Evolutionary conservation across 2,113 vertebrate species (phyloP).

Genomic region (Dromaius novaehollandiae): DNA sequence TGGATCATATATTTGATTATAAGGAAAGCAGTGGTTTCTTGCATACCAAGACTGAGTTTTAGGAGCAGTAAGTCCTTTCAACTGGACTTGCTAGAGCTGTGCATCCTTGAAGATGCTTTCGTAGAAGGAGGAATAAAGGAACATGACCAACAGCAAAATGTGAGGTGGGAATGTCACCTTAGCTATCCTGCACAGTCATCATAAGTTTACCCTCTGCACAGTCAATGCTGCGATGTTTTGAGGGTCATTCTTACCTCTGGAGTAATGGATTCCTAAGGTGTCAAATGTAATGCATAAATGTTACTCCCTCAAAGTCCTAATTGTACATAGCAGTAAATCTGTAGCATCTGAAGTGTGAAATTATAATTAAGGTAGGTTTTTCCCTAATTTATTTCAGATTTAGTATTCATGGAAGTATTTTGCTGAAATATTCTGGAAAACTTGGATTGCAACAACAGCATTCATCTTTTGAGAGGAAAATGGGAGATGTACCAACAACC

Average conservation of each 20-base stretch:
- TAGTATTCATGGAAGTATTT: not conserved
- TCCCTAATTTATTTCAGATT: not conserved
- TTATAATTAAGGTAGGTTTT: not conserved
- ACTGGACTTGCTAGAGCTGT: not conserved
- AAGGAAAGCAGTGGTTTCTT: not conserved
- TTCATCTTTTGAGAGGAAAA: not conserved
- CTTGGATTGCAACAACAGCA: not conserved
- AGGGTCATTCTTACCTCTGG: not conserved
- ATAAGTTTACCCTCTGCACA: not conserved
- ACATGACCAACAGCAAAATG: not conserved
- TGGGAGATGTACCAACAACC: not conserved
- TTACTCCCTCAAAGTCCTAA: not conserved
- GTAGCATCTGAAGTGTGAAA: not conserved
- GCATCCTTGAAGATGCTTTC: not conserved
- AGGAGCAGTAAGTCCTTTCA: not conserved
- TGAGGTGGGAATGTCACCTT: not conserved
- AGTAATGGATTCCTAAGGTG: not conserved
- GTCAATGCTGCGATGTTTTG: not conserved
- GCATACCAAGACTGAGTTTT: not conserved
- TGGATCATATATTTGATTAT: not conserved
- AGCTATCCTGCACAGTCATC: not conserved
- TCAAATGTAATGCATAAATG: not conserved
- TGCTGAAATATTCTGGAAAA: not conserved
- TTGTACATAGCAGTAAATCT: not conserved
- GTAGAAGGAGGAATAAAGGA: not conserved